Base-by-base conservation (phyloP, 2,113 vertebrate species). In the Psittacus erithacus region DNA sequence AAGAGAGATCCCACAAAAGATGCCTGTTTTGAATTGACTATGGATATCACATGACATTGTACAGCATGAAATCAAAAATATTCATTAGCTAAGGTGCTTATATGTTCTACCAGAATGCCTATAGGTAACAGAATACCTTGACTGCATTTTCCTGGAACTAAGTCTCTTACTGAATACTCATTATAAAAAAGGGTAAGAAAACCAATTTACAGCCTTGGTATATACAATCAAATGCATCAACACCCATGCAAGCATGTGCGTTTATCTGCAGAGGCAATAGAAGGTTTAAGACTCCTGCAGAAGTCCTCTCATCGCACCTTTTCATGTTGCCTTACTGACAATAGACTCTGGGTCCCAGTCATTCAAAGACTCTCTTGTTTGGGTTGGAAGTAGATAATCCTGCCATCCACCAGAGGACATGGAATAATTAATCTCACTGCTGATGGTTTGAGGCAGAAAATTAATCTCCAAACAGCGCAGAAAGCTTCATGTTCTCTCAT, bases 11-110 rank as follows among this genome's bases (percentile, higher is more conserved):
- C 18, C 57, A 50, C 9, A 46, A 62, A 73, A 80, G 31, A 75
- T 16, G 14, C 16, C 43, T 20, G 31, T 6, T 33, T 60, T 62
- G 69, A 63, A 62, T 28, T 57, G 17, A 64, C 52, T 68, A 15
- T 1, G 17, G 57, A 46, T 62, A 41, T 47, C 29, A 62, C 1
- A 8, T 47, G 29, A 43, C n/a, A 25, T 0, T 43, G 23, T 57
- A 81, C 1, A 68, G 20, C 46, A 86, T 86, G 23, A 86, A 18
- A 91, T 82, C 27, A 77, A 53, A 91, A 70, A 84, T 39, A 75
- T 38, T 78, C 24, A 67, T 76, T 82, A 83, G 23, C 50, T 46
- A 79, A 79, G 68, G 46, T 92, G 39, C 50, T 79, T 74, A 27
- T 43, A 38, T 16, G 7, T 71, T 82, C 89, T 70, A 70, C 76